These are phyloP conservation scores for Arctocebus calabarensis DNA, from an alignment of 2,797 vertebrate genomes.

Conservation along the genomic window DNA sequence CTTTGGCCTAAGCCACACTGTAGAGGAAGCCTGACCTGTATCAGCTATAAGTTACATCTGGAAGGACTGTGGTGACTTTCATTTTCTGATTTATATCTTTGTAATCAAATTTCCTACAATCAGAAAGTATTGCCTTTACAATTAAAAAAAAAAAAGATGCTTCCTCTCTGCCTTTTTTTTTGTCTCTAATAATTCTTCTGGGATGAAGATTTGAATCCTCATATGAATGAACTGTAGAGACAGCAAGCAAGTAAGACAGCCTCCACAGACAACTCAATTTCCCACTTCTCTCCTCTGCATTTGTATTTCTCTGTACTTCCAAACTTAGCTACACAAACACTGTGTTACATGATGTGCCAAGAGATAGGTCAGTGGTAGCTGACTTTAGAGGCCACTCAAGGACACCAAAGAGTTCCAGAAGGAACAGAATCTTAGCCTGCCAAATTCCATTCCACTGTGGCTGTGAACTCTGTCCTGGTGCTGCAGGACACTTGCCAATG, in stretches of 20 bases:
- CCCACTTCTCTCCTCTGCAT: accelerated
- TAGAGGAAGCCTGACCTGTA: neutral
- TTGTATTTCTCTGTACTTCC: neutral
- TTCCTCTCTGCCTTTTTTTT: neutral
- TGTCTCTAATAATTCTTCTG: neutral
- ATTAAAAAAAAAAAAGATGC: neutral
- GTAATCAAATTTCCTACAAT: neutral
- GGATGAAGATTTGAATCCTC: neutral
- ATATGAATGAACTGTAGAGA: too few species aligned
- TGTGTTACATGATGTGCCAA: accelerated
- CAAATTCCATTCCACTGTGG: neutral
- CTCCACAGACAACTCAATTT: accelerated
- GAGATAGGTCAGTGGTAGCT: neutral
- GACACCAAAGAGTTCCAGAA: neutral
- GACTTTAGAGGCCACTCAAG: neutral
- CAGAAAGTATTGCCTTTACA: neutral
- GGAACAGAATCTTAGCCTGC: neutral
- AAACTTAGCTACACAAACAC: neutral
- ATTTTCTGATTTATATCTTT: neutral
- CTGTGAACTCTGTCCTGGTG: accelerated
- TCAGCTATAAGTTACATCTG: neutral
- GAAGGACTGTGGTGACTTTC: neutral
- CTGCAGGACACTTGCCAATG: accelerated
- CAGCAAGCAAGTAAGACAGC: neutral
- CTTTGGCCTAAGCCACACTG: neutral